Percentiles rank a stretch among this genome's conserved stretches.
These are phyloP conservation scores for Tribolium madens DNA, from an alignment of 1,140 invertebrate species.

Conservation along the genomic window DNA sequence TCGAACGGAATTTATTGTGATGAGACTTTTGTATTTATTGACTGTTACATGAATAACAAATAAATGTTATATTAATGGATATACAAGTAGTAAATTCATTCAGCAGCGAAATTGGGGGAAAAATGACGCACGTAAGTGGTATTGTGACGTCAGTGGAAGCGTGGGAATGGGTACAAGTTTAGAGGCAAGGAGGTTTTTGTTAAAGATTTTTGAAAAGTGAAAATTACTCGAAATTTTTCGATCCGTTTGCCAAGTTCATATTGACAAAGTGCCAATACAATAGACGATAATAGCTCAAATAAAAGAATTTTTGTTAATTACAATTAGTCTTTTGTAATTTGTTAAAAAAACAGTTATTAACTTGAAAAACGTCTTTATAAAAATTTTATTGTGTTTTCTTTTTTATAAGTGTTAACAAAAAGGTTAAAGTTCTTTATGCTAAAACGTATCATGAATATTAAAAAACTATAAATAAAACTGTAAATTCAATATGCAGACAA, in stretches of 20 bases:
- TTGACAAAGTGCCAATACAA: not conserved
- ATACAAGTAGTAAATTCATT: not conserved
- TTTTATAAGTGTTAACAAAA: not conserved
- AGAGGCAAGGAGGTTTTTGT: not conserved
- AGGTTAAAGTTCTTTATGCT: not conserved
- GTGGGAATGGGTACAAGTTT: not conserved
- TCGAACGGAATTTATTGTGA: constrained; percentile 19
- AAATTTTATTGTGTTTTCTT: not conserved
- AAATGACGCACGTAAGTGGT: constrained; percentile 6
- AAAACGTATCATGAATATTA: not conserved
- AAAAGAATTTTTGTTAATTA: no score
- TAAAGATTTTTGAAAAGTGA: not conserved
- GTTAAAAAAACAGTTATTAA: no score
- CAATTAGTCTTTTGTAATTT: no score
- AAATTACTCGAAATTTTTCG: not conserved
- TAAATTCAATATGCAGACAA: not conserved
- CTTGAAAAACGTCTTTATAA: not conserved
- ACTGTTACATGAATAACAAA: constrained; percentile 21
- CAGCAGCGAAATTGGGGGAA: constrained; percentile 12
- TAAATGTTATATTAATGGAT: not conserved
- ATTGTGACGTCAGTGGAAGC: not conserved
- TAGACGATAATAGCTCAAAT: not conserved
- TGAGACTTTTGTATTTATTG: constrained; percentile 22
- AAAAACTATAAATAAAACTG: not conserved
- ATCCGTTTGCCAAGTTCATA: not conserved